Evolutionary conservation across 2,113 vertebrate genomes (phyloP).

Genomic region (Petaurus breviceps): DNA sequence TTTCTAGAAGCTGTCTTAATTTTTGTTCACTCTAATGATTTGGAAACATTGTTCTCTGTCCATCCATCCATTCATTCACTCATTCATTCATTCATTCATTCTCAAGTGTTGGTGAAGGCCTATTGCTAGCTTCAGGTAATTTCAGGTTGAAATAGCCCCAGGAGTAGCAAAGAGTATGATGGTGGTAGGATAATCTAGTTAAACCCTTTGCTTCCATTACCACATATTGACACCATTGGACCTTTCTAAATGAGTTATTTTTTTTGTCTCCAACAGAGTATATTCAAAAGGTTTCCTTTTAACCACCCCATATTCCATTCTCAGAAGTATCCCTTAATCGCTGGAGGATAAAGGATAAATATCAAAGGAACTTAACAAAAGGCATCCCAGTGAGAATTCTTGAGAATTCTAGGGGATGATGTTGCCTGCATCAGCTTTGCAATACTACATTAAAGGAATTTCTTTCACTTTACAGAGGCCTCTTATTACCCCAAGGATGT

Average conservation of each 20-base stretch:
- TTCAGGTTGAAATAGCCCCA: not conserved
- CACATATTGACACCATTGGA: not conserved
- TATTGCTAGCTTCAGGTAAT: not conserved
- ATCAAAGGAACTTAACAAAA: not conserved
- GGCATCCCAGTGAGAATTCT: not conserved
- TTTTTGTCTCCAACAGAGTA: not conserved
- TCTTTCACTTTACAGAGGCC: not conserved
- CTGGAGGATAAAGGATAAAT: not conserved
- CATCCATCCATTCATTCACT: not conserved
- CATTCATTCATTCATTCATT: not conserved
- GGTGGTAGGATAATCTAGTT: not conserved
- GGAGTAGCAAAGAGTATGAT: not conserved
- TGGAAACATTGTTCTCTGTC: not conserved
- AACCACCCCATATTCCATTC: not conserved
- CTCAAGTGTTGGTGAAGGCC: not conserved
- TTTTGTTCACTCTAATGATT: not conserved
- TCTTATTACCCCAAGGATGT: not conserved
- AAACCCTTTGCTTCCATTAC: not conserved
- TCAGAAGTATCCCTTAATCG: not conserved
- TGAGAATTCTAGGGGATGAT: not conserved
- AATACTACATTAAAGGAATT: not conserved
- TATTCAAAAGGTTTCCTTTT: not conserved
- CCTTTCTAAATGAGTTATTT: not conserved
- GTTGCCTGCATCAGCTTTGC: not conserved
- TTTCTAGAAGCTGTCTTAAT: not conserved